These are phyloP conservation scores for Leptobrachium leishanense DNA, from an alignment of 2,113 vertebrate species.

Conservation along the genomic window DNA sequence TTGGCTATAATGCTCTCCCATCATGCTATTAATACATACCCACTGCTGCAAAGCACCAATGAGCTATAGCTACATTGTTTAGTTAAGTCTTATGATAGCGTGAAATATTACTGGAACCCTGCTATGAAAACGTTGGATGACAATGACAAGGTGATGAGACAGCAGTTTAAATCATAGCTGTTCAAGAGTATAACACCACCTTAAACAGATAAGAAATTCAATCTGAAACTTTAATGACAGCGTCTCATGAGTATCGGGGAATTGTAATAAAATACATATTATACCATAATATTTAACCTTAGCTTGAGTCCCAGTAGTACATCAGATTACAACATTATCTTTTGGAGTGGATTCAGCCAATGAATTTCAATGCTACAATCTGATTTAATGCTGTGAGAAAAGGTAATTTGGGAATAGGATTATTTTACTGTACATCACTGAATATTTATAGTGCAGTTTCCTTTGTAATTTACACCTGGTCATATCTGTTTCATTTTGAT, in stretches of 20 bases:
- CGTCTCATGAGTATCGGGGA: conserved; percentile 3
- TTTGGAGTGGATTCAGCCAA: not conserved
- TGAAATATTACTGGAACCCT: not conserved
- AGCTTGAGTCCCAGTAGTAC: not conserved
- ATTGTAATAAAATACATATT: not conserved
- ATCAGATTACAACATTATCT: conserved; percentile 12
- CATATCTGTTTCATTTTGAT: no score
- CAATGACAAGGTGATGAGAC: conserved; percentile 10
- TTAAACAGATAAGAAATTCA: conserved; percentile 21
- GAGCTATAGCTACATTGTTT: no score
- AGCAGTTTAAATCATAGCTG: conserved; percentile 17
- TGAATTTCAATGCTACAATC: not conserved
- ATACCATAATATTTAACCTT: conserved; percentile 18
- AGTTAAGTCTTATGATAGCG: not conserved
- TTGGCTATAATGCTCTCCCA: no score
- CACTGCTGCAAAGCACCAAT: no score
- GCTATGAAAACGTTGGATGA: not conserved
- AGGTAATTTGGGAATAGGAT: not conserved
- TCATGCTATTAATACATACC: no score
- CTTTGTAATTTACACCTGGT: no score
- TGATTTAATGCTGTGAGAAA: not conserved
- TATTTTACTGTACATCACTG: not conserved
- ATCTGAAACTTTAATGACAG: conserved; percentile 7
- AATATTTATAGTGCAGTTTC: not conserved
- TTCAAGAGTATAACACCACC: conserved; percentile 21